Evolutionary conservation across 2,888 invertebrate genomes (phyloP).

Genomic region (Chloroclystis v-ata): DNA sequence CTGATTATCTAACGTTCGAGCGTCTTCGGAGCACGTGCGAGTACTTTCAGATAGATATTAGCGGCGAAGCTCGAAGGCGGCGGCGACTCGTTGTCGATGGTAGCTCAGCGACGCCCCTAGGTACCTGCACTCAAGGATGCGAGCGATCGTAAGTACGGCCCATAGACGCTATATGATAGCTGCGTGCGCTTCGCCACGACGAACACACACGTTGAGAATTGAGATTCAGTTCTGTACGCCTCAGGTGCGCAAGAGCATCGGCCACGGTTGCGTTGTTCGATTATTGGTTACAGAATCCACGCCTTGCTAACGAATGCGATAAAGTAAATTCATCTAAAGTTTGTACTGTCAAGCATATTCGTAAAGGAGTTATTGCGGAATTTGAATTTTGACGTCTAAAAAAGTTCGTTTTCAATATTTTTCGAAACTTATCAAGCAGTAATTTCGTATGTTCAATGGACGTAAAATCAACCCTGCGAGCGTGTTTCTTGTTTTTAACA

Average conservation of each 20-base stretch:
- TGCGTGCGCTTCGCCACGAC: conserved; percentile 28
- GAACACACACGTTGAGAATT: conserved; percentile 16
- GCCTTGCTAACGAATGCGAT: conserved; percentile 3
- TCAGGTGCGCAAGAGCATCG: conserved; percentile 14
- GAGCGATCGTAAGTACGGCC: conserved; percentile 60
- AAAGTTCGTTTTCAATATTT: neutral
- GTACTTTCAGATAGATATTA: conserved; percentile 67
- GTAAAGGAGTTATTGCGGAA: conserved; percentile 9
- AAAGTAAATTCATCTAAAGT: conserved; percentile 13
- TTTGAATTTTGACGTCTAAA: neutral
- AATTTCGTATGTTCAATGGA: neutral
- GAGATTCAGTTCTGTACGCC: conserved; percentile 1
- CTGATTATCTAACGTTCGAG: conserved; percentile 17
- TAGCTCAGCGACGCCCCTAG: conserved; percentile 44
- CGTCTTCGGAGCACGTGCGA: conserved; percentile 54
- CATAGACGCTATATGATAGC: conserved; percentile 33
- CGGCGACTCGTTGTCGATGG: conserved; percentile 57
- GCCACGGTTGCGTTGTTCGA: neutral
- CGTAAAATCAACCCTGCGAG: neutral
- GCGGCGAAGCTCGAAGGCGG: conserved; percentile 42
- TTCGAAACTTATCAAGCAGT: neutral
- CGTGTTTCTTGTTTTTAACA: conserved; percentile 1
- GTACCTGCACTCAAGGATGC: conserved; percentile 41
- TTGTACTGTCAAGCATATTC: conserved; percentile 1
- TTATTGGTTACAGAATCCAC: neutral